Base-by-base conservation (phyloP, 1,140 invertebrate genomes). In the Diploscapter pachys region DNA sequence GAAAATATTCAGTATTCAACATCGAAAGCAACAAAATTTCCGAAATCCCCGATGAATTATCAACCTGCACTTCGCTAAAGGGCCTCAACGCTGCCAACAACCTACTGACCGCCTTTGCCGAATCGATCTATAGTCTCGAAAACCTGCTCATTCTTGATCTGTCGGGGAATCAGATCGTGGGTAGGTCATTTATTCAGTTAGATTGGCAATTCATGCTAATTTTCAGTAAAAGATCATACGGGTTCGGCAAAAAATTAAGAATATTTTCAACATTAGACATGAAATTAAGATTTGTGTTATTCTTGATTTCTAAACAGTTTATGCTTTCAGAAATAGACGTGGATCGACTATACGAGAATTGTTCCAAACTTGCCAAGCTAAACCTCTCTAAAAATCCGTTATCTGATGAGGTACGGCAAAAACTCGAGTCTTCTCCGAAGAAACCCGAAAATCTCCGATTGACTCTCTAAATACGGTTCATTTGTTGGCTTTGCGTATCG, bases 41-140 rank as follows among this genome's bases (percentile, higher is more conserved):
- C 2, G 78, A 81, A 64, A 61, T 82, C n/a, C 81, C 81, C 9
- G 57, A 76, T 49, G 81, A 82, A 79, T 70, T 82, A 13, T 54
- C 67, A 54, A 62, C 66, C 53, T 82, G 81, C 80, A 71, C 61
- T 3, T 48, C 13, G 8, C 62, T 82, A 62, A 79, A 73, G 66
- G 81, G 78, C 4, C 65, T 82, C 55, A 82, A 81, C 52, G 61
- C 82, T 53, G 71, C 81, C 5, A 68, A 77, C 3, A 82, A 82
- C 73, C 56, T 66, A 51, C 61, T 82, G 9, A 73, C 31, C 11
- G 48, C 56, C 50, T 77, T 82, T n/a, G 80, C 81, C 5, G 67
- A 76, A 52, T 53, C 63, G 59, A 50, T 82, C 51, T 70, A 80
- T 48, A 57, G 56, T n/a, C 62, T 77, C 48, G 66, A 75, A 59